A percentile compares a stretch with the other conserved stretches of the same genome.
Evolutionary conservation across 2,113 vertebrate genomes (phyloP).

Genomic region (Sialia sialis): DNA sequence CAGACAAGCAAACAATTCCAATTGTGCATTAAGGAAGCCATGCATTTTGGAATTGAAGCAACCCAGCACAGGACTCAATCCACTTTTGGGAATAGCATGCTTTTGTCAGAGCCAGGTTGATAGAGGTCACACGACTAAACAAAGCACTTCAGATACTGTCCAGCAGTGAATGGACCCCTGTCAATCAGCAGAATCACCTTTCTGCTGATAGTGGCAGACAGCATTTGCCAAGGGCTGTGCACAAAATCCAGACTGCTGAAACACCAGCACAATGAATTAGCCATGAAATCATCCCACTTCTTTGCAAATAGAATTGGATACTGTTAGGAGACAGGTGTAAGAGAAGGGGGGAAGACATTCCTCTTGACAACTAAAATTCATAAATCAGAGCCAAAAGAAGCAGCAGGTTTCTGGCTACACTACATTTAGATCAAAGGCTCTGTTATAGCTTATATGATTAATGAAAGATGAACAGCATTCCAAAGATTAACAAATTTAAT

Average conservation of each 20-base stretch:
- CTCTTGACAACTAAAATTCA: not conserved
- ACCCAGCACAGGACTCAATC: not conserved
- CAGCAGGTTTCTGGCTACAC: not conserved
- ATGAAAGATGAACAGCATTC: slow-evolving; percentile 31
- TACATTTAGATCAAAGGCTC: not conserved
- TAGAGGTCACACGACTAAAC: not conserved
- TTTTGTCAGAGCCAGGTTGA: not conserved
- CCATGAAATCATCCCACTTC: not conserved
- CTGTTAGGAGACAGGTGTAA: not conserved
- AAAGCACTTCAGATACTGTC: not conserved
- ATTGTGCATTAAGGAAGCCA: not conserved
- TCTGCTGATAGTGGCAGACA: not conserved
- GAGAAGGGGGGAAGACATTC: not conserved
- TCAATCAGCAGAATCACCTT: not conserved
- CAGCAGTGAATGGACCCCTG: not conserved
- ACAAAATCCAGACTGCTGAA: not conserved
- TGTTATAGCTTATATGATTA: slow-evolving; percentile 20
- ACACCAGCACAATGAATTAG: not conserved
- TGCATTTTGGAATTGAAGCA: not conserved
- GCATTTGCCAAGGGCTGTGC: not conserved
- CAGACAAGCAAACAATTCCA: not conserved
- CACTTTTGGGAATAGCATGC: not conserved
- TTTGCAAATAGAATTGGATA: not conserved
- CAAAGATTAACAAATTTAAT: slow-evolving; percentile 61
- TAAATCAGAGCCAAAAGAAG: slow-evolving; percentile 10